These are phyloP conservation scores for Astropecten irregularis DNA, from an alignment of 53 echinoderm and acorn worm species.

Conservation along the genomic window DNA sequence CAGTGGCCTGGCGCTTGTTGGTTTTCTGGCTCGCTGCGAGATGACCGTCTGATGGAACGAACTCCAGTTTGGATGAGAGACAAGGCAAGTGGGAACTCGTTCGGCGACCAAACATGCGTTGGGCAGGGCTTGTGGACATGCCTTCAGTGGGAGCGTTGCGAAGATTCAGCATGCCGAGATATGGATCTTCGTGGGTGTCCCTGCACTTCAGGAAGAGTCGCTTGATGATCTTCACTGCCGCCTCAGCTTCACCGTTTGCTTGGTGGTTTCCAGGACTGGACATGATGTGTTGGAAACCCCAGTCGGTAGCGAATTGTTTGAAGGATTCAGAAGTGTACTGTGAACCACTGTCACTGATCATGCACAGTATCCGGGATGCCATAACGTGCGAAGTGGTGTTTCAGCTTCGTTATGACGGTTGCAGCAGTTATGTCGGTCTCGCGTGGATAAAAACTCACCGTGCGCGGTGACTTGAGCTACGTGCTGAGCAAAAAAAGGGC, in stretches of 20 bases:
- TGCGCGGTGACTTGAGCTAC: no score
- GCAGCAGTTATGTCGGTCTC: conserved; percentile 1
- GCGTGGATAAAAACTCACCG: no score
- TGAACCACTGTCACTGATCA: conserved; percentile 65
- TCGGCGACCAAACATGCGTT: background rate
- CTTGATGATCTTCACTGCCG: conserved; percentile 62
- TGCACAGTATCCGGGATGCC: conserved; percentile 48
- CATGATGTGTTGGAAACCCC: conserved; percentile 61
- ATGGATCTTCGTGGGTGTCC: conserved; percentile 60
- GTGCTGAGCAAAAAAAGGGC: no score
- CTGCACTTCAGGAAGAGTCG: conserved; percentile 49
- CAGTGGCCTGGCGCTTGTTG: no score
- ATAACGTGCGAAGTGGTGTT: conserved; percentile 64
- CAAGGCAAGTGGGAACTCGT: no score
- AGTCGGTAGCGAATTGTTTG: conserved; percentile 34
- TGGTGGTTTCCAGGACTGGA: conserved; percentile 64
- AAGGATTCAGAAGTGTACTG: conserved; percentile 56
- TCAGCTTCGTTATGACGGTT: conserved; percentile 57
- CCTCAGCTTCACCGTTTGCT: conserved; percentile 59
- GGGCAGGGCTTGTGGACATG: background rate
- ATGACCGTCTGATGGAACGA: no score
- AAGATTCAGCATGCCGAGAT: conserved; percentile 53
- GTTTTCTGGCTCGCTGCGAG: no score
- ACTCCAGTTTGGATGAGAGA: no score
- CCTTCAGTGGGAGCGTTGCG: conserved; percentile 56